Evolutionary conservation across 2,113 vertebrate species (phyloP), one percentile per base, ranked within the genome.

Genomic region (Crotalus viridis): DNA sequence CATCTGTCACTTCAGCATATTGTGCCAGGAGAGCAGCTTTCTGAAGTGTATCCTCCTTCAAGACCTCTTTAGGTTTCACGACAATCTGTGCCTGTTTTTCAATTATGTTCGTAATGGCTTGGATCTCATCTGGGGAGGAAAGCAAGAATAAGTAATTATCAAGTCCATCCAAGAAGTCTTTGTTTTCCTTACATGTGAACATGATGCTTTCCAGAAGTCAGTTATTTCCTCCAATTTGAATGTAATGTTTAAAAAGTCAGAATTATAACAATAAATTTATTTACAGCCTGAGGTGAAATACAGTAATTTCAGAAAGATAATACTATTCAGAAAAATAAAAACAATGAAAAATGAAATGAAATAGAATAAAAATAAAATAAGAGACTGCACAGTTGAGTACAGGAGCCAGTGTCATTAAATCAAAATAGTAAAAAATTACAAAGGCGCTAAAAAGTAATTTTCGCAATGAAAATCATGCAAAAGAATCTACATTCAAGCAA

Each of bases 61-160:
- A 98, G 24, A 98, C 97, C 86, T 98, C 98, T 95, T 98, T 98
- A 28, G 98, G 98, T 96, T 98, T 99, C 94, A 99, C 99, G 93
- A 99, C 98, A 0, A 99, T 99, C 97, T 98, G 99, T 2, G 99
- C 99, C 97, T 99, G 99, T 95, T 99, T 99, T 97, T 99, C 99
- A 93, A 99, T 99, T 97, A 99, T 96, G 90, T 97, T 99, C 94
- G 99, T 95, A 0, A 99, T 99, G 94, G 99, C 98, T 94, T 98
- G 98, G 87, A 99, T 97, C 91, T 99, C 98, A 92, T 98, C 99
- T 99, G 93, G 91, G 13, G 91, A 61, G 13, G 2, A 89, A 28
- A 48, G 81, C 4, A 85, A 55, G 74, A 69, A 89, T 43, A 7
- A 46, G 87, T 12, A 56, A 22, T 24, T 2, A 33, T 69, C 0